These are phyloP conservation scores for Ptilorrhoa leucosticta DNA, from an alignment of 2,113 vertebrate species.

Conservation along the genomic window DNA sequence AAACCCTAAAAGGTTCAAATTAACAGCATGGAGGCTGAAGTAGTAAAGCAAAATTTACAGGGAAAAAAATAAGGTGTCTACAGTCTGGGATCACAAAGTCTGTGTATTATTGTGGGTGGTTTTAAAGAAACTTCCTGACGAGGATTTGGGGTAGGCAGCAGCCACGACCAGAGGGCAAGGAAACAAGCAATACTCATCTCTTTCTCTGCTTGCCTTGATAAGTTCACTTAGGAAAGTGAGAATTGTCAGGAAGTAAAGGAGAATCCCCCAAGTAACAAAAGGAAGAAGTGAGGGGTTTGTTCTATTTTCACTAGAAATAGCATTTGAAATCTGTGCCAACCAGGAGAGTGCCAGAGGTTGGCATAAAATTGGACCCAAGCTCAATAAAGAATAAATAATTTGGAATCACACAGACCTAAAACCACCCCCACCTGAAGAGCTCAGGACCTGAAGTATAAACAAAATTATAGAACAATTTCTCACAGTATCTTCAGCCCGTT, in stretches of 20 bases:
- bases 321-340: neutral
- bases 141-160: neutral
- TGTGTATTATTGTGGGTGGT: neutral
- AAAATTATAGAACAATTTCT: neutral
- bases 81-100: neutral
- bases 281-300: neutral
- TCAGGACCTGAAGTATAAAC: neutral
- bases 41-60: neutral
- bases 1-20: neutral
- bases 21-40: neutral
- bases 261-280: neutral
- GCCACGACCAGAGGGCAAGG: neutral
- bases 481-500: neutral
- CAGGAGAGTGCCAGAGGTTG: neutral
- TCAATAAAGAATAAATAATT: neutral
- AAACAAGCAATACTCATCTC: neutral
- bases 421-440: neutral
- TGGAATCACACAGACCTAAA: neutral
- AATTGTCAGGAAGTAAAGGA: neutral
- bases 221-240: neutral
- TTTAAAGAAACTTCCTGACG: neutral
- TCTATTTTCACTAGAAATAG: neutral
- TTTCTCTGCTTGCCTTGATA: neutral
- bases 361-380: fast-evolving
- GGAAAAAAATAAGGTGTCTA: neutral